Conservation (phyloP, 2,797 vertebrate genomes). For the Ataeniobius toweri region DNA sequence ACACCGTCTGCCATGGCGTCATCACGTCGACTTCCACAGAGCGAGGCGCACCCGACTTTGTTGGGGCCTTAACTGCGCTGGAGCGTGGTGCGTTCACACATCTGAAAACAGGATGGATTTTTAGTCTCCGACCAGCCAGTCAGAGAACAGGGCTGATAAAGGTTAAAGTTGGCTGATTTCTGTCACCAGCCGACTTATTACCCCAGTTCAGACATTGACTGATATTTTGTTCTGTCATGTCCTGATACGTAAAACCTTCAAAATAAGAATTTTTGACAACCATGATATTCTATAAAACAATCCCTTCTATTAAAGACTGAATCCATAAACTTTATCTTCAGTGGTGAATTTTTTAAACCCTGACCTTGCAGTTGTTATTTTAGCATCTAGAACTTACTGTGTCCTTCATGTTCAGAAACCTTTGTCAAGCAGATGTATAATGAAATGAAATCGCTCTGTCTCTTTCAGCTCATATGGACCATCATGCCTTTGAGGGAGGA, state of each 20-base stretch:
- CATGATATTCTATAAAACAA: background rate
- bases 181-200: background rate
- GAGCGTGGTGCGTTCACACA: too few relatives aligned
- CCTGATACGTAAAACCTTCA: background rate
- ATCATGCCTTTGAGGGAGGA: slow-evolving; percentile 93
- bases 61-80: too few relatives aligned
- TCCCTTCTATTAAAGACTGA: background rate
- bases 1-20: too few relatives aligned
- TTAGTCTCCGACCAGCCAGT: too few relatives aligned
- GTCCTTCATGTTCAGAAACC: background rate
- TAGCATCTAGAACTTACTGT: background rate
- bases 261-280: background rate
- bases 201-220: background rate
- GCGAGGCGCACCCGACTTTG: too few relatives aligned
- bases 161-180: background rate
- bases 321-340: background rate
- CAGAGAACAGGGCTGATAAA: too few relatives aligned
- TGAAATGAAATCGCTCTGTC: slow-evolving; percentile 10
- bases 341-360: background rate
- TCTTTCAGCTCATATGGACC: slow-evolving; percentile 90
- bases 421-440: background rate
- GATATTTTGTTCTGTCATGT: background rate
- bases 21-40: too few relatives aligned
- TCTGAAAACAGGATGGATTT: too few relatives aligned
- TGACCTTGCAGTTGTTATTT: background rate